Conservation (phyloP, 2,888 invertebrate genomes). For the Hetaerina titia region DNA sequence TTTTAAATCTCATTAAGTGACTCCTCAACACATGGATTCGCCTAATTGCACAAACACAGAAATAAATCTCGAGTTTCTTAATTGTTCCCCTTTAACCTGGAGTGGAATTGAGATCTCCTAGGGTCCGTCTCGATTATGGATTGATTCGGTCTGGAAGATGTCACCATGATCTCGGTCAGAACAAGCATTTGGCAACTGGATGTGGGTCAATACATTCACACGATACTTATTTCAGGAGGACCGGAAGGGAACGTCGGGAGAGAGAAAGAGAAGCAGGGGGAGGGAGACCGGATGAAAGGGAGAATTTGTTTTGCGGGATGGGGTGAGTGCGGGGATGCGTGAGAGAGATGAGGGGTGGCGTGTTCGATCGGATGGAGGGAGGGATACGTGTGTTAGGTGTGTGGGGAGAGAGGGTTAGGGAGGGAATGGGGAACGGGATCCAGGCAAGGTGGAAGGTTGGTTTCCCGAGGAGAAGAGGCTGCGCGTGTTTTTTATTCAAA, state of each 20-base stretch:
- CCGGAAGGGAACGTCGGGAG: too few species aligned
- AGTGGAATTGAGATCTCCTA: background rate
- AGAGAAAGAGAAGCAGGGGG: background rate
- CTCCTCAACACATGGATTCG: too few species aligned
- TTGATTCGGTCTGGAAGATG: background rate
- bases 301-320: background rate
- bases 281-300: background rate
- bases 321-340: background rate
- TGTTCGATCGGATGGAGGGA: background rate
- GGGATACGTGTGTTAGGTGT: background rate
- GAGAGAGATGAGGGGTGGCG: too few species aligned
- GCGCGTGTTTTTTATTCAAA: conserved; percentile 39
- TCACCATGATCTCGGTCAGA: background rate
- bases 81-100: too few species aligned
- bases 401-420: background rate
- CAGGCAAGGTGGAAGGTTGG: background rate
- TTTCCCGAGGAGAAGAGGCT: background rate
- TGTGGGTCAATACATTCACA: conserved; percentile 3
- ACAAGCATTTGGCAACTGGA: background rate
- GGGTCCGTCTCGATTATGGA: background rate
- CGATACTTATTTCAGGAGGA: too few species aligned
- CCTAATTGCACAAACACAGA: too few species aligned
- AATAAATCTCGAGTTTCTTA: too few species aligned
- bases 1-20: too few species aligned
- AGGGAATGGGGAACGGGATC: background rate